phyloP scores from a whole-genome alignment of 2,888 invertebrate species.

The Empis livida region DNA sequence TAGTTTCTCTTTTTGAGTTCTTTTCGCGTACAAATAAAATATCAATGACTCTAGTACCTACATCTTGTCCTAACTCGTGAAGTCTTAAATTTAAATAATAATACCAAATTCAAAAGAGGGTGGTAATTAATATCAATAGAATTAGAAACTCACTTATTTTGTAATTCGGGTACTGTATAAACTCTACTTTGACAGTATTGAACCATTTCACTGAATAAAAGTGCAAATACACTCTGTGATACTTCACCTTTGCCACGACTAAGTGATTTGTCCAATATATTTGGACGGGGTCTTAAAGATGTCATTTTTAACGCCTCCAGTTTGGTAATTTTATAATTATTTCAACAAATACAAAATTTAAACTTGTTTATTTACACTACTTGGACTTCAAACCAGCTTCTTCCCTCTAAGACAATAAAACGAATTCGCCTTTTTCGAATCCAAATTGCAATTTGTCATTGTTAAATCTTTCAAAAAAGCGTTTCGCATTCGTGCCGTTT shows the following conservation, averaged over 20 bases:
- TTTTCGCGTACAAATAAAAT: constrained; percentile 87
- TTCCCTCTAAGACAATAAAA: too few relatives aligned
- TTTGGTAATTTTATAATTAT: too few relatives aligned
- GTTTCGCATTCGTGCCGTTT: too few relatives aligned
- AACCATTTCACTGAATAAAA: constrained; percentile 95
- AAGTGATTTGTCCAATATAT: constrained; percentile 77
- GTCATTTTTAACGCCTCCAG: constrained; percentile 32
- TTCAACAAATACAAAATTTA: too few relatives aligned
- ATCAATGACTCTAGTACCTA: constrained; percentile 87
- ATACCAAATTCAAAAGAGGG: too few relatives aligned
- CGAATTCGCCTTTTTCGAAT: too few relatives aligned
- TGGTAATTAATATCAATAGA: not conserved
- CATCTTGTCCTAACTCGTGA: constrained; percentile 88
- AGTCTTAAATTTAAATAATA: constrained; percentile 65
- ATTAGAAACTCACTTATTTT: constrained; percentile 62
- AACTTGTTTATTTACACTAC: too few relatives aligned
- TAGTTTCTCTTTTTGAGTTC: constrained; percentile 88
- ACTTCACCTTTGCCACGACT: constrained; percentile 89
- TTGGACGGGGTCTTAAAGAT: constrained; percentile 31
- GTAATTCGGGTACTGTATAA: constrained; percentile 87
- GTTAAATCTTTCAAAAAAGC: too few relatives aligned
- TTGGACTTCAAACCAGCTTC: too few relatives aligned
- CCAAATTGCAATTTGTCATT: too few relatives aligned
- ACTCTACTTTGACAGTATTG: constrained; percentile 96
- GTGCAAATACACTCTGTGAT: constrained; percentile 81